These are phyloP conservation scores for Sardinella longiceps DNA, from an alignment of 2,797 vertebrate genomes.

Conservation along the genomic window DNA sequence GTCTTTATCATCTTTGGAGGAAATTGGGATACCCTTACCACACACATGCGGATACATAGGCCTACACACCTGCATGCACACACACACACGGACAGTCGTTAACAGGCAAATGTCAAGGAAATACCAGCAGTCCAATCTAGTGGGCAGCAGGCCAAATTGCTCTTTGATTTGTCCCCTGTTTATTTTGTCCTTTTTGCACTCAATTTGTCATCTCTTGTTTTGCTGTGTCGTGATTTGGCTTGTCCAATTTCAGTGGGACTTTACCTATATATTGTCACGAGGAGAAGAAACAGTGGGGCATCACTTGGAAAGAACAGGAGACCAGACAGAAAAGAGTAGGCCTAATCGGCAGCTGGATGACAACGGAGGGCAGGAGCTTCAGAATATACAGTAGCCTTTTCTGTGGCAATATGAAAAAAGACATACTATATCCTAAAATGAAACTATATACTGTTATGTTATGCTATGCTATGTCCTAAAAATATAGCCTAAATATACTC, in stretches of 20 bases:
- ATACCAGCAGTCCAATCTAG: constrained; percentile 26
- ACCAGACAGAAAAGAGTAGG: neutral
- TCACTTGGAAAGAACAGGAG: neutral
- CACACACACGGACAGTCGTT: constrained; percentile 2
- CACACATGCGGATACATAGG: neutral
- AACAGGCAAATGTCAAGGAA: constrained; percentile 29
- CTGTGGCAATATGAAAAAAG: too few relatives aligned
- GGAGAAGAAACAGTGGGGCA: neutral
- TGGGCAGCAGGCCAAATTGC: constrained; percentile 8
- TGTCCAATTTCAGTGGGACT: neutral
- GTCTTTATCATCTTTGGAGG: too few relatives aligned
- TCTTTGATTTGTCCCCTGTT: constrained; percentile 1
- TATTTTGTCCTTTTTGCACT: constrained; percentile 21
- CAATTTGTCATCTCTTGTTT: constrained; percentile 2
- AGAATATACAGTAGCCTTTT: too few relatives aligned
- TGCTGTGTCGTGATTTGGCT: neutral
- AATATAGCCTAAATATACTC: too few relatives aligned
- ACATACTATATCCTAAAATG: too few relatives aligned
- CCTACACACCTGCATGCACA: too few relatives aligned
- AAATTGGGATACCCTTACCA: neutral
- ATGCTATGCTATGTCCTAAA: too few relatives aligned
- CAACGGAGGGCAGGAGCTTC: too few relatives aligned
- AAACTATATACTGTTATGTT: too few relatives aligned
- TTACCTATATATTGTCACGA: neutral
- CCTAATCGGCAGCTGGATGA: too few relatives aligned